Percentiles rank a stretch among this genome's conserved stretches.
phyloP scores from a whole-genome alignment of 2,797 vertebrate species.

The Scyliorhinus canicula region DNA sequence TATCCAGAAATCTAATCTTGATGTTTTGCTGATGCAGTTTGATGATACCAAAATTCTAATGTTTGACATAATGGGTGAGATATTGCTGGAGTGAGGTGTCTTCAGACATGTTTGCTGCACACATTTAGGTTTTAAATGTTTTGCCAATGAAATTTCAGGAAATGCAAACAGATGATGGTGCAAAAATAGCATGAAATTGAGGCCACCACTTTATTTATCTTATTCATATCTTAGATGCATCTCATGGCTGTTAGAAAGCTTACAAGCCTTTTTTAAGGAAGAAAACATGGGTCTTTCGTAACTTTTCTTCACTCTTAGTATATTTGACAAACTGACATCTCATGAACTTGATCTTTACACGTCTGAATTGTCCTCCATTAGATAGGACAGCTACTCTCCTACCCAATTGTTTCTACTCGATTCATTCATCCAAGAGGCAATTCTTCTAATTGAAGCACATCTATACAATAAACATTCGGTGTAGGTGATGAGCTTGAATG shows the following conservation, averaged over 20 bases:
- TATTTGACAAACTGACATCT: background rate
- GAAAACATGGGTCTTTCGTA: background rate
- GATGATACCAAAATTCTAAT: background rate
- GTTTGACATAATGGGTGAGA: background rate
- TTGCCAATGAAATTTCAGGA: background rate
- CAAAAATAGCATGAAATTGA: background rate
- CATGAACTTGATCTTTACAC: background rate
- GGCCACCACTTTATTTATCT: background rate
- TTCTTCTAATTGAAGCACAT: background rate
- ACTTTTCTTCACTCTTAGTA: background rate
- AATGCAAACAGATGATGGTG: background rate
- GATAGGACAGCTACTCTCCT: background rate
- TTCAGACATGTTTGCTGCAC: background rate
- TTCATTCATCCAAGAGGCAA: background rate
- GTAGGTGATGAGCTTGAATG: background rate
- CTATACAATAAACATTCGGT: background rate
- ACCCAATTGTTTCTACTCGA: background rate
- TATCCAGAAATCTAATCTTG: background rate
- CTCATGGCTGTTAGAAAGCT: background rate
- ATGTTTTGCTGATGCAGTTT: background rate
- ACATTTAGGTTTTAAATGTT: background rate
- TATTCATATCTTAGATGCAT: background rate
- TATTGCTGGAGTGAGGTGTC: background rate
- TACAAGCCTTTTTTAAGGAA: background rate
- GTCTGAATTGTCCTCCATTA: background rate